Base-by-base conservation (phyloP, 2,888 invertebrate genomes). In the Sphaerophoria taeniata region DNA sequence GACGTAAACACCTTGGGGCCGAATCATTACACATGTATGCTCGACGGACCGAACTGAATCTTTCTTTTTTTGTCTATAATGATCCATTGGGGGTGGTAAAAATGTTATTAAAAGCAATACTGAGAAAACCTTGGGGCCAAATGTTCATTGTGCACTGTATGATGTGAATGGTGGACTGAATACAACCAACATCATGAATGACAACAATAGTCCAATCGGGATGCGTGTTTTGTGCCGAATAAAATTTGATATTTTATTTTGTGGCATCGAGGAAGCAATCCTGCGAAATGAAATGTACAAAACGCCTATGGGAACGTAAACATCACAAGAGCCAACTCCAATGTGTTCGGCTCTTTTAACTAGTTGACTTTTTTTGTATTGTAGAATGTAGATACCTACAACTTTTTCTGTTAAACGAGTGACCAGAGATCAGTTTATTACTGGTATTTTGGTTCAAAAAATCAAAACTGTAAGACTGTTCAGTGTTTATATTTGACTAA, bases 51-150 rank as follows among this genome's bases (percentile, higher is more conserved):
- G 43, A 3, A 9, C 43, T 43, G 61, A 76, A 80, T 80, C 80
- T 76, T 85, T 80, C 78, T 67, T 84, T 84, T 83, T 67, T 58
- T 56, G 16, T 31, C 72, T 67, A 72, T 80, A 76, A 85, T 85
- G 80, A 85, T 80, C 84, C 84, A 85, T 85, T 85, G 84, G 80
- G 84, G 84, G 76, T 85, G 80, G 84, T 85, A 76, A 85, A 85
- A 58, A 45, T 75, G 84, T 84, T 84, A 84, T 80, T 84, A 75
- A 84, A 84, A 80, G 84, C 73, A 85, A 75, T 67, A 67, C 80
- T 80, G 71, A 71, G 69, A 67, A 84, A 72, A 45, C 80, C 84
- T 79, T 47, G 60, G 51, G 80, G 84, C 80, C 24, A 24, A 53
- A 69, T 76, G 16, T 60, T 39, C 55, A 75, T 53, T 47, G 47